phyloP scores from a whole-genome alignment of 1,140 invertebrate species.

The Aricia agestis region DNA sequence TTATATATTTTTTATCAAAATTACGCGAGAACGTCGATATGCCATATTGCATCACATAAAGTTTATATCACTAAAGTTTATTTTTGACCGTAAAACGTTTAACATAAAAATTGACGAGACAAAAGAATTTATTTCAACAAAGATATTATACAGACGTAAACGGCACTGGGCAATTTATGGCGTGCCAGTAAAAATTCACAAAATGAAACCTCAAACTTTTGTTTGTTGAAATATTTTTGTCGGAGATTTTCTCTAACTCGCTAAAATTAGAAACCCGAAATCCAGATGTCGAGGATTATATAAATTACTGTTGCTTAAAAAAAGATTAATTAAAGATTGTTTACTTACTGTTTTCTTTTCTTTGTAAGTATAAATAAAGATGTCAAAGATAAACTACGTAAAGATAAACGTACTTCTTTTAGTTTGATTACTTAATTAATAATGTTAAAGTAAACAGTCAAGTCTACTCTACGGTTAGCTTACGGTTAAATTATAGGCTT shows the following conservation, averaged over 20 bases:
- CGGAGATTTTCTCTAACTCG: background rate
- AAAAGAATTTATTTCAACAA: background rate
- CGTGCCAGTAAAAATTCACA: background rate
- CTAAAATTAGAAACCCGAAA: background rate
- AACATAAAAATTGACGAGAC: background rate
- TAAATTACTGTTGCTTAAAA: background rate
- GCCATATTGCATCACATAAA: too few species aligned
- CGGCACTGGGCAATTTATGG: background rate
- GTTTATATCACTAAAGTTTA: background rate
- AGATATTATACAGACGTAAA: background rate
- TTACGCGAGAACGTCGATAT: too few species aligned
- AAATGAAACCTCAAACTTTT: background rate
- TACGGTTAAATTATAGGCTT: too few species aligned
- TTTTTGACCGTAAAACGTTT: background rate
- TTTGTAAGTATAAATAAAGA: too few species aligned
- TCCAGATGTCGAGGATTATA: background rate
- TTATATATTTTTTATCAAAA: too few species aligned
- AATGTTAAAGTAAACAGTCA: too few species aligned
- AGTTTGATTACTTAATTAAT: too few species aligned
- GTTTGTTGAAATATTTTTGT: background rate
- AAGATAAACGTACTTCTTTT: too few species aligned
- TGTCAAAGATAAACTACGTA: too few species aligned
- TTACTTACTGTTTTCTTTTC: background rate
- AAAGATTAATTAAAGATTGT: background rate
- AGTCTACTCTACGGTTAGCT: too few species aligned